Base-by-base conservation (phyloP, 2,888 invertebrate species). In the Dascillus cervinus region DNA sequence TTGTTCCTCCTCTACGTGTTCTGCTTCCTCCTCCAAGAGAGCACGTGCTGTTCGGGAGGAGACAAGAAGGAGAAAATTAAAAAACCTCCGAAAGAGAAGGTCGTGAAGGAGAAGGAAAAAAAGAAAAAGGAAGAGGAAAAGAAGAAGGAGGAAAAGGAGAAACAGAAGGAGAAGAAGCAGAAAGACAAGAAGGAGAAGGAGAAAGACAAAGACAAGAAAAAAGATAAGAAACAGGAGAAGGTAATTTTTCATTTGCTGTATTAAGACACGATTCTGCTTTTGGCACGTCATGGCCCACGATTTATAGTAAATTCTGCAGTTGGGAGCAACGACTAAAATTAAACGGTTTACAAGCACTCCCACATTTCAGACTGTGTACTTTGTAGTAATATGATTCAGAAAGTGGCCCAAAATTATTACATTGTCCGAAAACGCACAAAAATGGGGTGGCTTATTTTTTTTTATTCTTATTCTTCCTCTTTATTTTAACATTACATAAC, bases 21-120 rank as follows among this genome's bases (percentile, higher is more conserved):
- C 75, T 89, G 90, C 72, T 91, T 91, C 75, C 75, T 92, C 53
- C 77, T 91, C 50, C 90, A 89, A 75, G 89, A 90, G 62, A 88
- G 86, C 65, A 76, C 84, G 43, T 88, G 88, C 68, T 88, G 88
- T 67, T 79, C 79, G 48, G 80, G 75, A 33, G 70, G 69, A 70
- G 71, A 73, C 71, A 77, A 65, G 53, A 70, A 55, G 63, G 71
- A 67, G 64, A 70, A 53, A 59, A 62, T 35, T 60, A 67, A 58
- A 64, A 70, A 46, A 64, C 65, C 56, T 14, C 52, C 60, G 15
- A 60, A 59, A 41, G 55, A 60, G 32, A 54, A 56, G 41, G 43
- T 51, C 10, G 64, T 73, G 53, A 72, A 66, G 38, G 63, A 62
- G 32, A 63, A 65, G 53, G 74, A 75, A 50, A 73, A 74, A 38